Conservation (phyloP, 2,797 vertebrate species). For the Hybognathus amarus region DNA sequence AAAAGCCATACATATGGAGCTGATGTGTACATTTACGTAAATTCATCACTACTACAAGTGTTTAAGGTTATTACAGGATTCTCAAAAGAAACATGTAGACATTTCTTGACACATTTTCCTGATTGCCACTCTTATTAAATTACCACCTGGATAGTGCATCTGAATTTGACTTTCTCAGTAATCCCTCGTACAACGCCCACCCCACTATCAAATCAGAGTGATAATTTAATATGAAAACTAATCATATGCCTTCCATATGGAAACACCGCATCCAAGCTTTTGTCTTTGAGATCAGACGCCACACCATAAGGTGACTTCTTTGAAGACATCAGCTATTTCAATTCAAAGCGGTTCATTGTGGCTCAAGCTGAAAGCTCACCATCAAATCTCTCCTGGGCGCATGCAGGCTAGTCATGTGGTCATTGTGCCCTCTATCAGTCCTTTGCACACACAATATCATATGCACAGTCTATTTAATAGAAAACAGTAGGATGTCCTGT, state of each 20-base stretch:
- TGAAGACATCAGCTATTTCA: slow-evolving; percentile 67
- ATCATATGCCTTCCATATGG: slow-evolving; percentile 39
- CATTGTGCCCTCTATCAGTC: slow-evolving; percentile 56
- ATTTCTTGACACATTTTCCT: not conserved
- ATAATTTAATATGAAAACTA: slow-evolving; percentile 25
- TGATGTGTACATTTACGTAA: no score
- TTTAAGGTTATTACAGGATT: not conserved
- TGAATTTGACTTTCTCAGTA: slow-evolving; percentile 4
- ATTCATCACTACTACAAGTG: no score
- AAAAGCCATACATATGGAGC: no score
- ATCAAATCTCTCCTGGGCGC: slow-evolving; percentile 67
- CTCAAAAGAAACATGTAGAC: not conserved
- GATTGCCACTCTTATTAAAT: not conserved
- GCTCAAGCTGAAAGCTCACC: slow-evolving; percentile 43
- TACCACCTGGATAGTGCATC: not conserved
- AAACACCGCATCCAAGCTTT: slow-evolving; percentile 27
- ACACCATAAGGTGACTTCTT: slow-evolving; percentile 65
- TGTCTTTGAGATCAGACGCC: slow-evolving; percentile 54
- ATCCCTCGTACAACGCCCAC: not conserved
- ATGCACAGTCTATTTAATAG: slow-evolving; percentile 66
- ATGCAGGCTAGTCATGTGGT: slow-evolving; percentile 57
- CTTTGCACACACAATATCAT: slow-evolving; percentile 66
- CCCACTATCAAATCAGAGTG: not conserved
- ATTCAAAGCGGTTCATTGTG: slow-evolving; percentile 62
- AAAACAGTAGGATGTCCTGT: slow-evolving; percentile 55